Evolutionary conservation across 1,140 invertebrate genomes (phyloP), one percentile per base, ranked within the genome.

Genomic region (Aradophagus sp.): DNA sequence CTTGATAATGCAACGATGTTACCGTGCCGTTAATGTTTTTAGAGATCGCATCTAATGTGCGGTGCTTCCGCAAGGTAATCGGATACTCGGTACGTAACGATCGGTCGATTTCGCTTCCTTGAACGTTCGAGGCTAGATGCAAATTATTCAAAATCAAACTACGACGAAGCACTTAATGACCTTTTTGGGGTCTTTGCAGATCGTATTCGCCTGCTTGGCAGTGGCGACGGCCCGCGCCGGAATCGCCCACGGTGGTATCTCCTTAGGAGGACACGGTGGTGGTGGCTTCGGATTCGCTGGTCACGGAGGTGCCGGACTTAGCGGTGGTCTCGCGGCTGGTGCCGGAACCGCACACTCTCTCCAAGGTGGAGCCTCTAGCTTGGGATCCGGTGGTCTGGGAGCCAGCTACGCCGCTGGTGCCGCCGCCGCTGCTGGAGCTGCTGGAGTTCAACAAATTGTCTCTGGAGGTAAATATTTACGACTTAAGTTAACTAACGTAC

Each of bases 181-280:
- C 8, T 23, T 5, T 5, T 8, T 23, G 20, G 20, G 4, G 20
- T 4, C 20, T 8, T 70, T 63, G 17, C 59, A 86, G 84, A 80
- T 86, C 75, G 84, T 84, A 66, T 84, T 86, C 81, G 83, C 81
- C 73, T 86, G 84, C 75, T 77, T 86, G 77, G 84, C 84, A 45
- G 83, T 86, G 8, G 83, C 84, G 69, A 80, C 84, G 76, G 84
- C 82, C 12, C 82, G 80, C 32, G 83, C 84, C 55, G 83, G 83
- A 65, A 78, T 83, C 67, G 80, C 79, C n/a, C 81, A 84, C 47
- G 83, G 82, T 52, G 76, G 75, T 50, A 66, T 73, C 42, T 80
- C 76, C 41, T 70, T 77, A 45, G 80, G 77, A 44, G 77, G 80
- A n/a, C 59, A 74, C 29, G 79, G 80, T 27, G 76, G 79, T 38